Percentiles rank a stretch among this genome's conserved stretches.
Evolutionary conservation across 2,113 vertebrate genomes (phyloP).

Genomic region (Felis chaus): DNA sequence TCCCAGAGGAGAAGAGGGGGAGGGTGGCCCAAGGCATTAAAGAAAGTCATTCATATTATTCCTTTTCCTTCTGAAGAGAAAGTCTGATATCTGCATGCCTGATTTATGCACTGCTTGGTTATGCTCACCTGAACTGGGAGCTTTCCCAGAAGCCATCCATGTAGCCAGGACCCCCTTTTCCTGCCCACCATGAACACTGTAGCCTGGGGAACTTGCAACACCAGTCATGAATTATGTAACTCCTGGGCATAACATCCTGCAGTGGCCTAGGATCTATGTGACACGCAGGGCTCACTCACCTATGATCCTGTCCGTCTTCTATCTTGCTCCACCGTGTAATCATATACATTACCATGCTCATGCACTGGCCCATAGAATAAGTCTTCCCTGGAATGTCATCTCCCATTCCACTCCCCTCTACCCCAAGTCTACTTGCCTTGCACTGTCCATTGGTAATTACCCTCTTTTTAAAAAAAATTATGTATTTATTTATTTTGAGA

Average conservation of each 20-base stretch:
- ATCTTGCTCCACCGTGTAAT: not conserved
- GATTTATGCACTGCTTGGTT: not conserved
- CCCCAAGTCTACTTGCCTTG: not conserved
- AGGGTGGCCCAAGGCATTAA: not conserved
- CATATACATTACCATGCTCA: fast-evolving
- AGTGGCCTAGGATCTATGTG: fast-evolving
- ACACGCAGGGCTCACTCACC: not conserved
- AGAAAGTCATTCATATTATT: not conserved
- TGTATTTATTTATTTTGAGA: too few species aligned
- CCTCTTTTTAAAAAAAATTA: too few species aligned
- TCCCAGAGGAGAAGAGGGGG: not conserved
- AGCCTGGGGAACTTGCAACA: not conserved
- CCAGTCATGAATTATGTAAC: not conserved
- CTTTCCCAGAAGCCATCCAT: not conserved
- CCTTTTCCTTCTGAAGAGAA: not conserved
- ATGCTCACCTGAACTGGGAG: not conserved
- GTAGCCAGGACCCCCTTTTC: not conserved
- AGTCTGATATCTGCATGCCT: not conserved
- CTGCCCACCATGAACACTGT: not conserved
- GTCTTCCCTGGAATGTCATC: not conserved
- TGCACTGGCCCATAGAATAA: not conserved
- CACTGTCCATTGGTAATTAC: not conserved
- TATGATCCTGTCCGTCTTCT: not conserved
- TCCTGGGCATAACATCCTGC: not conserved
- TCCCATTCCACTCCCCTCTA: not conserved